phyloP scores from a whole-genome alignment of 23 tunicate species.

The Botrylloides violaceus region DNA sequence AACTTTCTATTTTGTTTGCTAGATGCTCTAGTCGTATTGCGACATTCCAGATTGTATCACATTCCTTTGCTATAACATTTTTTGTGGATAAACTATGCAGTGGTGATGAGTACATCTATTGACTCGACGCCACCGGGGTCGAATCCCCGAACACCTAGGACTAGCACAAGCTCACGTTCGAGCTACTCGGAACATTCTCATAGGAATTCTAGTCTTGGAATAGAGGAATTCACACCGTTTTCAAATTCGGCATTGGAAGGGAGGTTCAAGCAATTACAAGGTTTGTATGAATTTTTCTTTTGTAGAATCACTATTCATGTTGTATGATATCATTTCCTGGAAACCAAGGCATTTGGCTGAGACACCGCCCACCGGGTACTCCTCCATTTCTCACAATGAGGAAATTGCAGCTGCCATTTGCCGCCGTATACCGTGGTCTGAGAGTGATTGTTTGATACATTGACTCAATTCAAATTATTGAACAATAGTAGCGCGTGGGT shows the following conservation, averaged over 20 bases:
- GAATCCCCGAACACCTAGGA: slow-evolving; percentile 28
- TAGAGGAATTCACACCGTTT: slow-evolving; percentile 19
- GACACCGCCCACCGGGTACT: no score
- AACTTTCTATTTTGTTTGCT: neutral
- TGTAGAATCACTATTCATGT: neutral
- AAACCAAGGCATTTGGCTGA: no score
- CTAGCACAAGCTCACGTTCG: slow-evolving; percentile 18
- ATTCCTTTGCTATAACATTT: neutral
- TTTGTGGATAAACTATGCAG: neutral
- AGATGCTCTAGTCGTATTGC: neutral
- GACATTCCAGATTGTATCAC: neutral
- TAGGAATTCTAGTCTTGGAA: slow-evolving; percentile 10
- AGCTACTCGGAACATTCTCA: slow-evolving; percentile 16
- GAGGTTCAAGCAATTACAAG: slow-evolving; percentile 24
- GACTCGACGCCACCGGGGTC: slow-evolving; percentile 23
- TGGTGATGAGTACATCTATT: slow-evolving; percentile 17
- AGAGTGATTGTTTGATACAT: no score
- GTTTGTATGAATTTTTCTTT: neutral
- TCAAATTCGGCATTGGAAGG: slow-evolving; percentile 23
- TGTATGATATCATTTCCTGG: neutral
- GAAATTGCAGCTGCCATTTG: no score
- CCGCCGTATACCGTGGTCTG: no score
- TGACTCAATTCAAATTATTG: no score
- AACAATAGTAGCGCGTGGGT: no score
- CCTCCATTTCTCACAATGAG: no score